Evolutionary conservation across 1,140 invertebrate genomes (phyloP).

Genomic region (Papilio xuthus): DNA sequence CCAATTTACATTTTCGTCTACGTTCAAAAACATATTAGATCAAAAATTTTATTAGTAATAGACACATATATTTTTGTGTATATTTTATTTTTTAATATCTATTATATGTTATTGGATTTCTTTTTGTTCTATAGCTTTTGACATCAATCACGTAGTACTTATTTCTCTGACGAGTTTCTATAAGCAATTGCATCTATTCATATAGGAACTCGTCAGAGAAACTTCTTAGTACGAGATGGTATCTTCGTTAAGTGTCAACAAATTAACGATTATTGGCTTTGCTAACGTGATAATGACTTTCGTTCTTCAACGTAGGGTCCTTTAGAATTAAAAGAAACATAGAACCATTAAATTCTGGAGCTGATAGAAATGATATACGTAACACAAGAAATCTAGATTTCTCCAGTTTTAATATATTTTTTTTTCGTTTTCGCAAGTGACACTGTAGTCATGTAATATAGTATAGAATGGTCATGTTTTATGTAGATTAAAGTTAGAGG

Average conservation of each 20-base stretch:
- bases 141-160: neutral
- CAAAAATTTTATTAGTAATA: too few relatives aligned
- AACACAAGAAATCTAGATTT: neutral
- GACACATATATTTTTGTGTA: too few relatives aligned
- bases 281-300: neutral
- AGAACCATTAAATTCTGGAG: too few relatives aligned
- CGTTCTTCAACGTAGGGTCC: neutral
- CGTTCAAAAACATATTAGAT: too few relatives aligned
- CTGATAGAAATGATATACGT: too few relatives aligned
- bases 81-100: too few relatives aligned
- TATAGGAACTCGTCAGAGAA: too few relatives aligned
- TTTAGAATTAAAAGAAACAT: neutral
- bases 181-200: too few relatives aligned
- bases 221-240: neutral
- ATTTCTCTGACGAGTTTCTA: neutral
- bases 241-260: neutral
- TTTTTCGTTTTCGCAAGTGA: neutral
- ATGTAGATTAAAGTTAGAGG: constrained; percentile 8
- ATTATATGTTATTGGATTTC: neutral
- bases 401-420: neutral
- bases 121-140: neutral
- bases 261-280: neutral
- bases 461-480: constrained; percentile 11
- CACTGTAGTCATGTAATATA: neutral
- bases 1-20: too few relatives aligned